Conservation (phyloP, 2,113 vertebrate genomes). For the Pagrus major region DNA sequence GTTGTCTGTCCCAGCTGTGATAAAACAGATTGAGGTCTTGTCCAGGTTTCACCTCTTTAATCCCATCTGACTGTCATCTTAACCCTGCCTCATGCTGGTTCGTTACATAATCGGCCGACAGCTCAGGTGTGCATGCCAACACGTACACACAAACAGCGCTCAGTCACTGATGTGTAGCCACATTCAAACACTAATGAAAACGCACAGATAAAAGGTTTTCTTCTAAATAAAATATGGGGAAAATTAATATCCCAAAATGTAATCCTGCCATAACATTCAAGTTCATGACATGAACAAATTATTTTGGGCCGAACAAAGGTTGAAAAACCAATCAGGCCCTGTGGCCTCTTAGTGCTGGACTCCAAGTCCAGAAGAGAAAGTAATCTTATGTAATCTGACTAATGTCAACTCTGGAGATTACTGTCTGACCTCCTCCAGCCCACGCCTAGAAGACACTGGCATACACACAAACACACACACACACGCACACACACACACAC, state of each 20-base stretch:
- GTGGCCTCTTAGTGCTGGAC: neutral
- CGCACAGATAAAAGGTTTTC: neutral
- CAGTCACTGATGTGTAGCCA: neutral
- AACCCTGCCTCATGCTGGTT: slow-evolving; percentile 30
- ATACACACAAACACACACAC: neutral
- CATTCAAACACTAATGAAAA: neutral
- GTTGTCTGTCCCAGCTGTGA: neutral
- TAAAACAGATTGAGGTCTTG: slow-evolving; percentile 38
- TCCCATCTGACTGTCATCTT: slow-evolving; percentile 43
- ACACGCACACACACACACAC: neutral
- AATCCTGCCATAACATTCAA: neutral
- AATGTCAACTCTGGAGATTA: slow-evolving; percentile 39
- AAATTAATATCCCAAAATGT: neutral
- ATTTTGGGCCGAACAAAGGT: neutral
- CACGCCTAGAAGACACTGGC: neutral
- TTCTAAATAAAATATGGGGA: neutral
- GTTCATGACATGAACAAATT: neutral
- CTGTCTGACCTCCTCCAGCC: slow-evolving; percentile 7
- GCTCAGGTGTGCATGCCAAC: slow-evolving; percentile 1
- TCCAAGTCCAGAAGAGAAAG: slow-evolving; percentile 29
- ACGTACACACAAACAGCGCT: neutral
- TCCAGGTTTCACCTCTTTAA: slow-evolving; percentile 37
- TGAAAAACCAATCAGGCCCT: neutral
- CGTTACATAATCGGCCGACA: slow-evolving; percentile 17
- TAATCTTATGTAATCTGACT: slow-evolving; percentile 59